phyloP scores from a whole-genome alignment of 2,888 invertebrate genomes.

The Priocnemis perturbator region DNA sequence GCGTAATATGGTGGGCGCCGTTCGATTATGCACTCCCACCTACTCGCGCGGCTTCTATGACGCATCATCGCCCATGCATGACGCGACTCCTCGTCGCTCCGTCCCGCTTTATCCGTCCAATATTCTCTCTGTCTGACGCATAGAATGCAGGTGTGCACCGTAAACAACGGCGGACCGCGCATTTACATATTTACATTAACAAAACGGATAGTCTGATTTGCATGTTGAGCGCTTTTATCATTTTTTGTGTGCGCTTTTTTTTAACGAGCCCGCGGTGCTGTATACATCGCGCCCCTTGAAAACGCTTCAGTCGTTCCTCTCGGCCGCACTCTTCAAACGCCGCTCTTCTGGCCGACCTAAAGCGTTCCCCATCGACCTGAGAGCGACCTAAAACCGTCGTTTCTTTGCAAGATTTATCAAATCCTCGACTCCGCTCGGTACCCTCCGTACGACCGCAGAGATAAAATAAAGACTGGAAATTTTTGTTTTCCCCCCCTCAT shows the following conservation, averaged over 20 bases:
- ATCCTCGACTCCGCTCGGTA: too few relatives aligned
- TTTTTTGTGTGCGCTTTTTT: neutral
- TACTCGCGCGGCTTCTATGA: too few relatives aligned
- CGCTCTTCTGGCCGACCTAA: too few relatives aligned
- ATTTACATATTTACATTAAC: conserved; percentile 66
- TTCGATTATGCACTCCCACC: too few relatives aligned
- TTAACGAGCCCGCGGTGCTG: neutral
- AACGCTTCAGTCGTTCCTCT: conserved; percentile 1
- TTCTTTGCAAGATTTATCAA: too few relatives aligned
- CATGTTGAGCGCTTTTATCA: conserved; percentile 58
- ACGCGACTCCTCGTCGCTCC: neutral
- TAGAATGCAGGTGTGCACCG: conserved; percentile 44
- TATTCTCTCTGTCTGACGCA: conserved; percentile 7
- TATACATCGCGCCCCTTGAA: conserved; percentile 7
- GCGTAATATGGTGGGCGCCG: too few relatives aligned
- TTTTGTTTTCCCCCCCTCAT: too few relatives aligned
- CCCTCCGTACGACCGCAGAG: too few relatives aligned
- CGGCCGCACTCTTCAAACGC: conserved; percentile 7
- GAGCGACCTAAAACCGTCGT: too few relatives aligned
- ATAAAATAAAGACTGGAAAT: too few relatives aligned
- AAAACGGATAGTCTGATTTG: conserved; percentile 60
- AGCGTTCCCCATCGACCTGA: too few relatives aligned
- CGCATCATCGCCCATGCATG: too few relatives aligned
- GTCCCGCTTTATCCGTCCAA: neutral
- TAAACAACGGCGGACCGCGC: conserved; percentile 55